These are phyloP conservation scores for Calephelis virginiensis DNA, from an alignment of 1,140 invertebrate genomes.

Conservation along the genomic window DNA sequence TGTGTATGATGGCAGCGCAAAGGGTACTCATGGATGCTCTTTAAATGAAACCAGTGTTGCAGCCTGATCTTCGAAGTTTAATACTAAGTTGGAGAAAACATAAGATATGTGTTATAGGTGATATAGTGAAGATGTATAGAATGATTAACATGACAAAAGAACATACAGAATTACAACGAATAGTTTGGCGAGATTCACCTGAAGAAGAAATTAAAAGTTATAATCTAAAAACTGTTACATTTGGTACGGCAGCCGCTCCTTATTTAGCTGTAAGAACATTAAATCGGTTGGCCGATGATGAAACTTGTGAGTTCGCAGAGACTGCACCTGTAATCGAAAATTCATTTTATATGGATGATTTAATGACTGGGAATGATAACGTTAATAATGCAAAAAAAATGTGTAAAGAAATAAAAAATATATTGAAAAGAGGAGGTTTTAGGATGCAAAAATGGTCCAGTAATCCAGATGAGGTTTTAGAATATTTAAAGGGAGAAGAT, in stretches of 20 bases:
- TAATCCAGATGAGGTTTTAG: constrained; percentile 37
- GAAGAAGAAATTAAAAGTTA: constrained; percentile 35
- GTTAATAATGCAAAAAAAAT: constrained; percentile 28
- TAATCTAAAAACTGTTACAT: constrained; percentile 37
- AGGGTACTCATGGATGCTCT: constrained; percentile 31
- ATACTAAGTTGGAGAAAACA: constrained; percentile 32
- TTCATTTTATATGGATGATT: constrained; percentile 53
- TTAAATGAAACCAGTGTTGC: constrained; percentile 32
- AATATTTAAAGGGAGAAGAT: constrained; percentile 24
- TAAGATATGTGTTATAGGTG: constrained; percentile 32
- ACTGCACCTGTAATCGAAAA: constrained; percentile 30
- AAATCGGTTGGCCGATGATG: constrained; percentile 44
- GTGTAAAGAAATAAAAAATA: constrained; percentile 23
- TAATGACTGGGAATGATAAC: constrained; percentile 38
- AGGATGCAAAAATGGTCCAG: constrained; percentile 60
- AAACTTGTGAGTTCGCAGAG: constrained; percentile 29
- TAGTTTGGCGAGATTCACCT: constrained; percentile 51
- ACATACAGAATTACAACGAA: constrained; percentile 46
- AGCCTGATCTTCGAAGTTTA: constrained; percentile 33
- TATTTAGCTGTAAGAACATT: constrained; percentile 52
- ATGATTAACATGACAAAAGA: constrained; percentile 29
- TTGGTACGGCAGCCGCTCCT: constrained; percentile 49
- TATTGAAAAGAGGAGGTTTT: constrained; percentile 47
- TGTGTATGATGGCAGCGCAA: constrained; percentile 36
- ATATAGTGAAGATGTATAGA: constrained; percentile 37